Base-by-base conservation (phyloP, 2,797 vertebrate species). In the Dermochelys coriacea region DNA sequence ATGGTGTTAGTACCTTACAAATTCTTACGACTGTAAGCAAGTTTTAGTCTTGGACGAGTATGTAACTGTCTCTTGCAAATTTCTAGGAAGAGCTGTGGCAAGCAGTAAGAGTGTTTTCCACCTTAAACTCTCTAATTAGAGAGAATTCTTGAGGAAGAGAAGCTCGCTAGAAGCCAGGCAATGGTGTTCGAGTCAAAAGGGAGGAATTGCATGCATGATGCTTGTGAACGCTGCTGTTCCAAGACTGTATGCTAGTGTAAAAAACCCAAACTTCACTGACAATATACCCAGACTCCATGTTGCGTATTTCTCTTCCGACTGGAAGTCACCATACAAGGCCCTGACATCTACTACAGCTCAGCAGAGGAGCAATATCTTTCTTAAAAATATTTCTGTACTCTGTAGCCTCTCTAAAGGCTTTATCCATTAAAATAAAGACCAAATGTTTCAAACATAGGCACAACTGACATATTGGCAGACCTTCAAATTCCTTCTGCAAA, bases 401-500 rank as follows among this genome's bases (percentile, higher is more conserved):
- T 54, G 12, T 59, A 86, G 55, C 57, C 85, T 78, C 23, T 74
- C 37, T 25, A 25, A 74, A 74, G 71, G 41, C 5, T 45, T 74
- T 45, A 41, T 12, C 21, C 68, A 12, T 23, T 74, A 74, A 74
- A 45, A 74, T 74, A 74, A 45, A 45, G 71, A 12, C 71, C 19
- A 54, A 93, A 91, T 80, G 25, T 10, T 84, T 95, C 14, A 52
- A 34, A 87, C 3, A 79, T 23, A 91, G 27, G 77, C 52, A 29
- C 12, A 89, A 89, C 47, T 86, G 80, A 54, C 85, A 92, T 34
- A 85, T 84, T 91, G 59, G 16, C 34, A 64, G 34, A 19, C 54
- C 86, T 10, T 64, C 85, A 83, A 86, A 86, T 49, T 92, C 85
- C 74, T 80, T 74, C 71, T 41, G n/a, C 61, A 64, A 87, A 61